Evolutionary conservation across 2,113 vertebrate species (phyloP).

Genomic region (Anthoscopus minutus): DNA sequence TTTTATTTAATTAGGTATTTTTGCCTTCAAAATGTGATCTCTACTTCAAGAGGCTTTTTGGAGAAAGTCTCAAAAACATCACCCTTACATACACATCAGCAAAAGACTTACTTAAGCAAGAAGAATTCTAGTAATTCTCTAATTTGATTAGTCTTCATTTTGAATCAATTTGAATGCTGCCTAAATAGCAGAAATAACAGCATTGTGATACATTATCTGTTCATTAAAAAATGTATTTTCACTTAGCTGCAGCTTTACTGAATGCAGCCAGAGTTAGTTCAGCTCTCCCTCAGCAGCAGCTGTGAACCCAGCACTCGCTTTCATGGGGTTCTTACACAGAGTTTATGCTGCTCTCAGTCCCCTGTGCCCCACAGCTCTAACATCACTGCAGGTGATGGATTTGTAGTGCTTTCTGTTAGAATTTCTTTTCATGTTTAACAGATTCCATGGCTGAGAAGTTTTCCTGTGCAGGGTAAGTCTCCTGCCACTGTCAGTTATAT

Average conservation of each 20-base stretch:
- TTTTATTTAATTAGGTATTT: background rate
- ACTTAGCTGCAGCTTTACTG: background rate
- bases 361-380: background rate
- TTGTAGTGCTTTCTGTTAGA: background rate
- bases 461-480: background rate
- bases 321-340: background rate
- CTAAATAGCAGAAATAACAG: background rate
- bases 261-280: background rate
- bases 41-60: background rate
- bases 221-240: background rate
- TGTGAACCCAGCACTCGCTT: background rate
- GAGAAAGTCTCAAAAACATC: background rate
- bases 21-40: background rate
- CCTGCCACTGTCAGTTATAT: background rate
- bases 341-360: background rate
- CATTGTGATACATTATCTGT: background rate
- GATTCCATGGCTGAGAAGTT: background rate
- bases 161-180: background rate
- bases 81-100: background rate
- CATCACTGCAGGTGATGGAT: background rate
- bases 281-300: background rate
- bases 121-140: background rate
- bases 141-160: background rate
- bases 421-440: background rate
- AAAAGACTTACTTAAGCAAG: background rate